Conservation (phyloP, 2,888 invertebrate genomes). For the Candidula unifasciata region DNA sequence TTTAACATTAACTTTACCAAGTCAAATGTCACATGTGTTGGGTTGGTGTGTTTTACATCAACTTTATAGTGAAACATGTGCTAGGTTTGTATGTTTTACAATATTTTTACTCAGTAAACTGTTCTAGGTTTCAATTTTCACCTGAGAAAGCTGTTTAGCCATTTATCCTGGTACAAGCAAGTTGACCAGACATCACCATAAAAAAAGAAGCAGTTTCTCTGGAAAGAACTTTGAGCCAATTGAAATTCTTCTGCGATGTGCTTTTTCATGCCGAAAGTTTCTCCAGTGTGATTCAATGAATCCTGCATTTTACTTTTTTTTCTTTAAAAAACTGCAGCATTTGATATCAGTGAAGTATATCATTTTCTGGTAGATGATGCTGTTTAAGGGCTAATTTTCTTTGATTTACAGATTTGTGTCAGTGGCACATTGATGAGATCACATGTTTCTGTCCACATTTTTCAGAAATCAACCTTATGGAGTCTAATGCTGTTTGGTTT, state of each 20-base stretch:
- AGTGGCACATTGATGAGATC: neutral
- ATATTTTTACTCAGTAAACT: constrained; percentile 73
- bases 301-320: too few species aligned
- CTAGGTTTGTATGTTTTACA: constrained; percentile 71
- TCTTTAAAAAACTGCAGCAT: neutral
- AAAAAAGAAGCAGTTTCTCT: too few species aligned
- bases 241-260: too few species aligned
- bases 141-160: too few species aligned
- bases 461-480: constrained; percentile 77
- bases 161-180: too few species aligned
- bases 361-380: too few species aligned
- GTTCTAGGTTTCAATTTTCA: constrained; percentile 76
- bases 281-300: too few species aligned
- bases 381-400: too few species aligned
- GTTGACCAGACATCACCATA: too few species aligned
- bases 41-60: constrained; percentile 73
- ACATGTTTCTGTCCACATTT: constrained; percentile 3
- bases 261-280: too few species aligned
- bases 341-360: neutral
- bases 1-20: constrained; percentile 75
- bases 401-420: neutral
- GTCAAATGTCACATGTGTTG: constrained; percentile 69
- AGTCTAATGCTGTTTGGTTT: constrained; percentile 74
- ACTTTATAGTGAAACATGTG: constrained; percentile 70
- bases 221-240: too few species aligned